Evolutionary conservation across 2,113 vertebrate genomes (phyloP), one percentile per base, ranked within the genome.

Genomic region (Centropus unirufus): DNA sequence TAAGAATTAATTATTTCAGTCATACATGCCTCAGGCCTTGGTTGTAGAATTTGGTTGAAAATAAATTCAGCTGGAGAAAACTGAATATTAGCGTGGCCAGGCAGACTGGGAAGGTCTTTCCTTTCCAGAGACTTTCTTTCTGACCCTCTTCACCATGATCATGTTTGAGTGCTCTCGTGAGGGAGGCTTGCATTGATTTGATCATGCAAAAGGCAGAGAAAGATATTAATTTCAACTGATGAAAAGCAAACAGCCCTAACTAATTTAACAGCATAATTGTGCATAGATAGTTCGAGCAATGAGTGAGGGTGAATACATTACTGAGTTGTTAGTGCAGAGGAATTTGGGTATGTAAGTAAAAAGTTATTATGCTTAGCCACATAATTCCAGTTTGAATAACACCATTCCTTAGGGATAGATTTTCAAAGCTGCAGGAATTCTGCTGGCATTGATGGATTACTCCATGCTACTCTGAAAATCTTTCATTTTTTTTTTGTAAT

Each of bases 401-500:
- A 27, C 19, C 70, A 61, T 2, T 90, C 61, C 83, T 81, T 61
- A 66, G 73, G 78, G 87, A 87, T 22, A 82, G 66, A 46, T 81
- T 91, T 94, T 87, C 66, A 95, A 58, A 93, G 66, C 72, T 86
- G 47, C 44, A 78, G 54, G 49, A 90, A 68, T 93, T 70, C 82
- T 91, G 49, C n/a, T 96, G 92, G 78, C 90, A 54, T 70, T 92
- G 92, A 89, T 93, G 61, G 36, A 92, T 96, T 92, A 64, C 66
- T 94, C 19, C 0, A 1, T 83, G 59, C 57, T 11, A 22, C 30
- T 87, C 66, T 66, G 46, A 76, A 89, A 87, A 81, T 78, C 36
- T 79, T 67, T 81, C 21, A 24, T 87, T 22, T 59, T 36, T 36
- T 49, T 92, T 87, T 58, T 87, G 40, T 91, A 89, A 58, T 52